Percentiles rank a stretch among this genome's conserved stretches.
Evolutionary conservation across 2,113 vertebrate genomes (phyloP).

Genomic region (Connochaetes taurinus): DNA sequence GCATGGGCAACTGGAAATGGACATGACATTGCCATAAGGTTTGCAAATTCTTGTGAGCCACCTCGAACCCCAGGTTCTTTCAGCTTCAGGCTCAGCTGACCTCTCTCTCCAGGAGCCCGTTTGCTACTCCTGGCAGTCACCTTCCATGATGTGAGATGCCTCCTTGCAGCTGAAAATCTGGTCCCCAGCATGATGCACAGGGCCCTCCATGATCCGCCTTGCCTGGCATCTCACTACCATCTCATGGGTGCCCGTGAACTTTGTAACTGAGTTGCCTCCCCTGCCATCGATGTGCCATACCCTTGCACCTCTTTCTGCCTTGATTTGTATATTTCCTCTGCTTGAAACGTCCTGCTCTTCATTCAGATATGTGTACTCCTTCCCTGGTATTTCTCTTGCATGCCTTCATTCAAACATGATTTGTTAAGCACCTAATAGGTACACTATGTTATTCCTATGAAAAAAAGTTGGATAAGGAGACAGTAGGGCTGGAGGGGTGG

Average conservation of each 20-base stretch:
- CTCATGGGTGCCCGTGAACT: neutral
- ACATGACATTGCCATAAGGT: neutral
- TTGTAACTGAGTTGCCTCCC: neutral
- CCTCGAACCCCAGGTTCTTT: neutral
- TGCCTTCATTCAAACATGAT: neutral
- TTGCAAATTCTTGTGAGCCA: neutral
- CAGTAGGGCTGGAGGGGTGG: neutral
- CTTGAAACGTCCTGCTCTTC: neutral
- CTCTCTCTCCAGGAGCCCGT: neutral
- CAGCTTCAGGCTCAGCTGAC: neutral
- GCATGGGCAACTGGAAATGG: fast-evolving
- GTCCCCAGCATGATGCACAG: fast-evolving
- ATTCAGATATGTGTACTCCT: neutral
- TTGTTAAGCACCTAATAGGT: neutral
- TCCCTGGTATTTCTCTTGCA: neutral
- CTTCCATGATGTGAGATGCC: neutral
- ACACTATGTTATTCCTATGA: neutral
- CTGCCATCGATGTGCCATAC: fast-evolving
- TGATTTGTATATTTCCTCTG: neutral
- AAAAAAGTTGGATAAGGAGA: neutral
- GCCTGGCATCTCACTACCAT: neutral
- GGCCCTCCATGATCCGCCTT: no score
- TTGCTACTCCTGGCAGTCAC: neutral
- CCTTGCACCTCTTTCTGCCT: neutral
- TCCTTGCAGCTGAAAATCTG: neutral